Base-by-base conservation (phyloP, 2,888 invertebrate species). In the Eurytoma adleriae region DNA sequence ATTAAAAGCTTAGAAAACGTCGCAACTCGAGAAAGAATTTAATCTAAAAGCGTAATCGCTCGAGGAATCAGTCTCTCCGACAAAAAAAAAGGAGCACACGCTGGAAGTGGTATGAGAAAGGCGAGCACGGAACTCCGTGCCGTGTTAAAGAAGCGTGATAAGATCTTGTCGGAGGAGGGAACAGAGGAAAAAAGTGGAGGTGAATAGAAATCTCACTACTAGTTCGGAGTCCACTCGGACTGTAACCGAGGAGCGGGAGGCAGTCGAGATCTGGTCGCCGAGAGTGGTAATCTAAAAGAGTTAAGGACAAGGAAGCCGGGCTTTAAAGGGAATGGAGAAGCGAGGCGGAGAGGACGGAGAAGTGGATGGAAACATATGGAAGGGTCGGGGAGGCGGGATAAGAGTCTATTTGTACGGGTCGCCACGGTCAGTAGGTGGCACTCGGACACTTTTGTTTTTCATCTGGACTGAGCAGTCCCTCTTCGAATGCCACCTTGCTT, bases 201-300 rank as follows among this genome's bases (percentile, higher is more conserved):
- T 54, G 68, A 75, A 80, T 80, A 73, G 77, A 80, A 80, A 80
- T 80, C 73, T 62, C 64, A 64, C 52, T 40, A 75, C 50, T 13
- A 18, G 24, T 27, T 16, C 20, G 20, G 30, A 70, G 57, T 68
- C 74, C 59, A 70, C 62, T 71, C 56, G 3, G 62, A 14, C 61
- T 61, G 67, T 72, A 72, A 64, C 68, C 59, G 48, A 54, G 71
- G 79, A 70, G 56, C 59, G 56, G 62, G 68, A 62, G 56, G 66
- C 24, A 54, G 64, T 52, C 71, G 64, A 68, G 76, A 80, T 80
- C 72, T 77, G 76, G 54, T 62, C 68, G 59, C 62, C 68, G 70
- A 70, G 78, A 78, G 75, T 81, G 75, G 79, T 73, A 82, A 82
- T 82, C 79, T 77, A 77, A 82, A 82, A 77, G 82, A 82, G 82